These are phyloP conservation scores for Parthenolecanium corni DNA, from an alignment of 2,888 invertebrate genomes.

Conservation along the genomic window DNA sequence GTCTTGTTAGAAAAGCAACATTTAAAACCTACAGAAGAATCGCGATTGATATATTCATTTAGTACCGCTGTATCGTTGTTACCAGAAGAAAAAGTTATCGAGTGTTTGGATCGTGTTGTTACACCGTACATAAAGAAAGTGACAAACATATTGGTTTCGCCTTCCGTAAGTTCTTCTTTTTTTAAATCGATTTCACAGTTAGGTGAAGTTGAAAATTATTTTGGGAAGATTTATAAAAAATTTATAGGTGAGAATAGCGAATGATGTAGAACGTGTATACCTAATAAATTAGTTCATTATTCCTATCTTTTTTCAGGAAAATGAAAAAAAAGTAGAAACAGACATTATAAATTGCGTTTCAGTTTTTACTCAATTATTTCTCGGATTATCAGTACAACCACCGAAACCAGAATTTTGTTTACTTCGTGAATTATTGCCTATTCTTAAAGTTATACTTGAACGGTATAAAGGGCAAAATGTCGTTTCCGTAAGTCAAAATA, in stretches of 20 bases:
- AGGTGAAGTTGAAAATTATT: no score
- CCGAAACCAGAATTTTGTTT: constrained; percentile 3
- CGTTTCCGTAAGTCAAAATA: constrained; percentile 2
- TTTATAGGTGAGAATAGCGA: no score
- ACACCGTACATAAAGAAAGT: constrained; percentile 54
- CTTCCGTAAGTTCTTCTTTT: neutral
- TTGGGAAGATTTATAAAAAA: no score
- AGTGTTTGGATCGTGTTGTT: constrained; percentile 56
- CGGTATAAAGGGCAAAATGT: constrained; percentile 11
- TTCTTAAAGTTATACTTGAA: constrained; percentile 2
- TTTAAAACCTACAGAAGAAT: constrained; percentile 54
- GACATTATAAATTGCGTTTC: constrained; percentile 8
- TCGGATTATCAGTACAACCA: constrained; percentile 6
- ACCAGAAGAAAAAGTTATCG: constrained; percentile 50
- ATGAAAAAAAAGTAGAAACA: neutral
- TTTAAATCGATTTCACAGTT: neutral
- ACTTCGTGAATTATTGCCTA: constrained; percentile 6
- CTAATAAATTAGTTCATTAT: neutral
- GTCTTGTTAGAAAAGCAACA: constrained; percentile 45
- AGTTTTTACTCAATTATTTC: constrained; percentile 21
- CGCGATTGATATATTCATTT: constrained; percentile 63
- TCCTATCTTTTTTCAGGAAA: constrained; percentile 4
- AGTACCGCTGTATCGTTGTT: constrained; percentile 60
- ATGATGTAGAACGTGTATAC: no score
- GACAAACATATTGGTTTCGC: constrained; percentile 40